phyloP scores from a whole-genome alignment of 2,113 vertebrate species.

The Cephalopterus ornatus region DNA sequence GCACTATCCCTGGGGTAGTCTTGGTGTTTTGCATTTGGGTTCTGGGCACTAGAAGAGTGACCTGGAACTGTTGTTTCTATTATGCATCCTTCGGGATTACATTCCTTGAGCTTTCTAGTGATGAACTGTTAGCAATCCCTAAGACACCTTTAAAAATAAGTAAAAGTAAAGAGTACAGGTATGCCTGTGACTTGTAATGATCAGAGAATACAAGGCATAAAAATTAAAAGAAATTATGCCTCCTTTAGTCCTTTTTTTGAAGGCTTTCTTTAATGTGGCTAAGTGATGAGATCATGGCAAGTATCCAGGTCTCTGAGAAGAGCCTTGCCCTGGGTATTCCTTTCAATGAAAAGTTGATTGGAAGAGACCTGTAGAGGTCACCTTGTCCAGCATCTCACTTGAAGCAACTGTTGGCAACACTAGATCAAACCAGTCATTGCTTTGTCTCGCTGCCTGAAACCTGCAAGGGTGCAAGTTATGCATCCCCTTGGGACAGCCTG shows the following conservation, averaged over 20 bases:
- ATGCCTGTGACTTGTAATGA: neutral
- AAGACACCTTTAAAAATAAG: neutral
- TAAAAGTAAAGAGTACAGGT: neutral
- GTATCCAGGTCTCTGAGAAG: neutral
- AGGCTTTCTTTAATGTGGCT: neutral
- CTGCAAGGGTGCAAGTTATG: neutral
- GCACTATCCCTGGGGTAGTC: neutral
- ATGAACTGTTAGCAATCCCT: neutral
- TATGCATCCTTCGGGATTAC: neutral
- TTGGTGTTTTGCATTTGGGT: neutral
- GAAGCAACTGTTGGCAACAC: neutral
- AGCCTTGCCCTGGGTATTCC: neutral
- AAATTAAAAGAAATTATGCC: neutral
- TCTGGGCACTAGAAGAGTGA: neutral
- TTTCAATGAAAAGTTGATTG: neutral
- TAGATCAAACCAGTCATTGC: neutral
- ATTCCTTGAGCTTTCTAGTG: neutral
- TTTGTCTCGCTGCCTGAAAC: neutral
- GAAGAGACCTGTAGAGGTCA: neutral
- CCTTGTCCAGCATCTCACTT: neutral
- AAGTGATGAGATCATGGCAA: neutral
- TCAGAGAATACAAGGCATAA: neutral
- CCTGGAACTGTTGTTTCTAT: fast-evolving
- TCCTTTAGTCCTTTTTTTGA: neutral
- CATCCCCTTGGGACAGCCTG: neutral